Evolutionary conservation across 2,797 vertebrate genomes (phyloP), one percentile per base, ranked within the genome.

Genomic region (Triplophysa bombifrons): DNA sequence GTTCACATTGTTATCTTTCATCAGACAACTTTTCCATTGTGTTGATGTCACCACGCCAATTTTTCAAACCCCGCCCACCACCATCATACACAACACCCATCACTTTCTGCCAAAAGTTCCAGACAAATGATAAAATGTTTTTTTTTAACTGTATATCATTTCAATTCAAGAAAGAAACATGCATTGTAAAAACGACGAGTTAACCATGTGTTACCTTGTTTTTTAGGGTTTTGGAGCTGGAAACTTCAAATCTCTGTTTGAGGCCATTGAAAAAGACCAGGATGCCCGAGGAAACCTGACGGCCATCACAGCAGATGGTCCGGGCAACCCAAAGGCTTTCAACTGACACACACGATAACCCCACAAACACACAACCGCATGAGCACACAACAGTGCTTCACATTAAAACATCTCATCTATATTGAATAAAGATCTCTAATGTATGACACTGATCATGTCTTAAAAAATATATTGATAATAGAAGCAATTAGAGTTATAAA

Each of bases 191-290:
- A 51, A 25, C 8, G 11, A 27, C 38, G 9, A 65, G 50, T 20
- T 20, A 16, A 5, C 9, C 63, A 9, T 16, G 58, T 19, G 13
- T 13, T 68, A 2, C 2, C 13, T 86, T 82, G 86, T 67, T 85
- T 80, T 84, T 56, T 86, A 95, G 95, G 94, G 95, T 82, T 95
- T 95, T 34, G 94, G 94, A 72, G 94, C 94, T 78, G 95, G 95
- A 82, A 96, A 96, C 88, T 94, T 96, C 88, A 94, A 95, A 90
- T 95, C 95, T 80, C 89, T 96, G 81, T 96, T 96, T 87, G 95
- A 96, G 90, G 94, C 94, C 81, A 95, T 95, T 78, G 95, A 95
- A 88, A 91, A 88, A 71, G 95, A 95, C 90, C 95, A 96, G 86
- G 93, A 95, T 0, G 93, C 94, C 85, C 89, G 94, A 74, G 94